Conservation (phyloP, 2,797 vertebrate genomes). For the Acrocephalus scirpaceus region DNA sequence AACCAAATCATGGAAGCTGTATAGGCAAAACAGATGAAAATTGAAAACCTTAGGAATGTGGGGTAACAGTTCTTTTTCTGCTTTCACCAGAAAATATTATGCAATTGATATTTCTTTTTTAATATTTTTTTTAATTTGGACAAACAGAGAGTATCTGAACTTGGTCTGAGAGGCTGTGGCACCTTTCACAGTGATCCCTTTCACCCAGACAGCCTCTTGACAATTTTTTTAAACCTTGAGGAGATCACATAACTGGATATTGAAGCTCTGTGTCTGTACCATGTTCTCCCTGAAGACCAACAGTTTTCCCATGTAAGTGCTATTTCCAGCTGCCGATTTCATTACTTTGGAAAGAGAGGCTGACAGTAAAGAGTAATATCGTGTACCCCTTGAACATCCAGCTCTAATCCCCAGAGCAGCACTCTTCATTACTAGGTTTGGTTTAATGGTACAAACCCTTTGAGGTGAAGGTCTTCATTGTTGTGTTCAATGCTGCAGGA, state of each 20-base stretch:
- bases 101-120: neutral
- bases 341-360: neutral
- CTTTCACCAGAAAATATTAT: neutral
- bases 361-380: neutral
- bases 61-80: neutral
- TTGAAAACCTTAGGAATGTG: neutral
- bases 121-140: neutral
- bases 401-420: neutral
- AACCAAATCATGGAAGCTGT: neutral
- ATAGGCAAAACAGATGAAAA: neutral
- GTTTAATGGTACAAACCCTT: neutral
- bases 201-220: neutral
- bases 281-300: neutral
- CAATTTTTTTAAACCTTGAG: neutral
- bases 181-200: neutral
- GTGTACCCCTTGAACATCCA: neutral
- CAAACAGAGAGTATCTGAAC: neutral
- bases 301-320: neutral
- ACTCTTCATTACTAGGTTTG: neutral
- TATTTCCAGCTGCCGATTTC: neutral
- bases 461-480: neutral
- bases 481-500: neutral
- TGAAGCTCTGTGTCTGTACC: neutral
- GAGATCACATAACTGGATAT: neutral
- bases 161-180: neutral